A percentile compares a stretch with the other conserved stretches of the same genome.
Evolutionary conservation across 1,140 invertebrate genomes (phyloP).

Genomic region (Anoplophora glabripennis): DNA sequence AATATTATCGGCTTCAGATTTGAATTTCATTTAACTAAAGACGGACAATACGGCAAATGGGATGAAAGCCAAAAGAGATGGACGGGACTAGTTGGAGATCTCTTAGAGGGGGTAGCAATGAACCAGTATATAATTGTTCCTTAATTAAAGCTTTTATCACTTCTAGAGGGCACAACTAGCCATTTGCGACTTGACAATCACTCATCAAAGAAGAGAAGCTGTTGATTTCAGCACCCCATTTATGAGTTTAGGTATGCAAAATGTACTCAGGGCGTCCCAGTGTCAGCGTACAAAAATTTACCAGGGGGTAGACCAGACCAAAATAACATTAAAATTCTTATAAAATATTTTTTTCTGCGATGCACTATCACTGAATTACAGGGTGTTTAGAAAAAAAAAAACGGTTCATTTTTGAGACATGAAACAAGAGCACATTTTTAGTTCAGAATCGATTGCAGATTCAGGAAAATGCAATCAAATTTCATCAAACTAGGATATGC

Average conservation of each 20-base stretch:
- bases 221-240: conserved; percentile 92
- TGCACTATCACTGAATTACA: too few relatives aligned
- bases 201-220: conserved; percentile 72
- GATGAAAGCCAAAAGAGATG: conserved; percentile 69
- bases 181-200: conserved; percentile 91
- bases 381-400: too few relatives aligned
- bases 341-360: too few relatives aligned
- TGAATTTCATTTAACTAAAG: conserved; percentile 65
- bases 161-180: conserved; percentile 83
- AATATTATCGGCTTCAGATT: conserved; percentile 74
- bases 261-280: not conserved
- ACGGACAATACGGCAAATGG: conserved; percentile 68
- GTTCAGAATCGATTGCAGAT: too few relatives aligned
- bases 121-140: not conserved
- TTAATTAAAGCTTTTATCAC: conserved; percentile 1
- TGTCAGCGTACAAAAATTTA: too few relatives aligned
- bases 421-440: too few relatives aligned
- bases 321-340: too few relatives aligned
- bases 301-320: too few relatives aligned
- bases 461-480: too few relatives aligned
- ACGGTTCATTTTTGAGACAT: too few relatives aligned
- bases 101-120: conserved; percentile 67
- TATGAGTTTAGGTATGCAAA: conserved; percentile 66
- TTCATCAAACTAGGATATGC: too few relatives aligned
- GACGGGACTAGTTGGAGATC: conserved; percentile 81